These are phyloP conservation scores for Sebastiscus albofasciatus DNA, from an alignment of 2,797 vertebrate species.

Conservation along the genomic window DNA sequence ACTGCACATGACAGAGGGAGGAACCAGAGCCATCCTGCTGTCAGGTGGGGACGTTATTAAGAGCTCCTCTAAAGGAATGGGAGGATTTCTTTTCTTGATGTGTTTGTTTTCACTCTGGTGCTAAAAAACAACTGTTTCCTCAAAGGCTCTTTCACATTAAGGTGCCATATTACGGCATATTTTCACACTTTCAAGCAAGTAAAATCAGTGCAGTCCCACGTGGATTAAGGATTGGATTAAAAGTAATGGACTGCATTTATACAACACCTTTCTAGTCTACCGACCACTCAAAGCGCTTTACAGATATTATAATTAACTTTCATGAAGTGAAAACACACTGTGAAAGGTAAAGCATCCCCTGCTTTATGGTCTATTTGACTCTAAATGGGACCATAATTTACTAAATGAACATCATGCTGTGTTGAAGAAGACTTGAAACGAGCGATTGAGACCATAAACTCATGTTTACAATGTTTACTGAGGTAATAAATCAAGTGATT, in stretches of 20 bases:
- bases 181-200: constrained; percentile 12
- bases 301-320: too few relatives aligned
- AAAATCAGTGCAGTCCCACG: background rate
- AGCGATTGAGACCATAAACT: too few relatives aligned
- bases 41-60: constrained; percentile 55
- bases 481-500: too few relatives aligned
- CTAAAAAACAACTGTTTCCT: constrained; percentile 14
- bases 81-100: background rate
- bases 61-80: background rate
- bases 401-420: too few relatives aligned
- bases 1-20: constrained; percentile 70
- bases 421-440: too few relatives aligned
- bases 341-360: too few relatives aligned
- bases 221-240: background rate
- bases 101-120: constrained; percentile 18
- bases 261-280: too few relatives aligned
- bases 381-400: too few relatives aligned
- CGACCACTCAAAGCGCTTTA: too few relatives aligned
- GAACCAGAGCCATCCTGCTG: constrained; percentile 69
- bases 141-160: background rate
- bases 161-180: background rate
- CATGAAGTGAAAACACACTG: too few relatives aligned
- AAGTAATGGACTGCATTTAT: background rate
- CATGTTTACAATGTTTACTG: too few relatives aligned
- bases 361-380: too few relatives aligned